phyloP scores from a whole-genome alignment of 1,140 invertebrate genomes.

The Ips nitidus region DNA sequence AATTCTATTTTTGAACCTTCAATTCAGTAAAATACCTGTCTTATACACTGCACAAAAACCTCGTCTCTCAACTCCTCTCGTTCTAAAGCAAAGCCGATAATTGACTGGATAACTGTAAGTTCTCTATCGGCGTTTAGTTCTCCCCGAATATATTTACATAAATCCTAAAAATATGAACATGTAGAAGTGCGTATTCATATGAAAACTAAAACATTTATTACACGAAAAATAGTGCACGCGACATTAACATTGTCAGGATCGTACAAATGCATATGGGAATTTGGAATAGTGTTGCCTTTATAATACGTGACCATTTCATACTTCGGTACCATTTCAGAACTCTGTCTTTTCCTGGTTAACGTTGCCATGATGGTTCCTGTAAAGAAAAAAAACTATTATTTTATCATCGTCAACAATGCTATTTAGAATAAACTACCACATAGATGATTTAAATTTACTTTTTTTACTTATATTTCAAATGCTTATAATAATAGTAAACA shows the following conservation, averaged over 20 bases:
- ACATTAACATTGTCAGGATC: slow-evolving; percentile 92
- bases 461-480: no score
- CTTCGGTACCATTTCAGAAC: slow-evolving; percentile 78
- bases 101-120: slow-evolving; percentile 77
- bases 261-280: slow-evolving; percentile 92
- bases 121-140: slow-evolving; percentile 83
- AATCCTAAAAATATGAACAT: slow-evolving; percentile 62
- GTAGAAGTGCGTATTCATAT: no score
- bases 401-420: not conserved
- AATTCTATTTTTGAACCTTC: not conserved
- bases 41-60: slow-evolving; percentile 84
- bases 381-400: not conserved
- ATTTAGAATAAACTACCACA: no score
- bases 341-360: slow-evolving; percentile 78
- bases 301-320: slow-evolving; percentile 92
- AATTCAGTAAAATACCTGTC: slow-evolving; percentile 57
- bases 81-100: slow-evolving; percentile 84
- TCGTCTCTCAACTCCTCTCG: slow-evolving; percentile 87
- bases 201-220: slow-evolving; percentile 53
- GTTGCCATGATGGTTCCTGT: slow-evolving; percentile 83
- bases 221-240: slow-evolving; percentile 88
- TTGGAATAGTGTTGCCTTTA: slow-evolving; percentile 85
- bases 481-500: no score
- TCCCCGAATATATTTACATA: slow-evolving; percentile 83
- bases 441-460: no score